Evolutionary conservation across 2,888 invertebrate genomes (phyloP).

Genomic region (Agelastica alni): DNA sequence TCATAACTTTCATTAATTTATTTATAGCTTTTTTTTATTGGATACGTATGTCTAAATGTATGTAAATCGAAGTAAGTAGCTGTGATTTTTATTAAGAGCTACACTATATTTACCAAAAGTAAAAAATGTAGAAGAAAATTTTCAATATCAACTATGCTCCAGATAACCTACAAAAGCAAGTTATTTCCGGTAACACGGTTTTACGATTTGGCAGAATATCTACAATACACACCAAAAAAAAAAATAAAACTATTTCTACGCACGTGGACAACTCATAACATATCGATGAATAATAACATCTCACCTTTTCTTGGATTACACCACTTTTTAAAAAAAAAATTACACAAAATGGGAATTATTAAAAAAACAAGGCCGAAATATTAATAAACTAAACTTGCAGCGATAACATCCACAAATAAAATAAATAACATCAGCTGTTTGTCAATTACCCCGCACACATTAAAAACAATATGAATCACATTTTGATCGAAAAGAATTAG

Average conservation of each 20-base stretch:
- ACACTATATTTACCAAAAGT: too few relatives aligned
- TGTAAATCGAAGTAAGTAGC: too few relatives aligned
- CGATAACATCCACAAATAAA: conserved; percentile 9
- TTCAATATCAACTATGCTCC: not conserved
- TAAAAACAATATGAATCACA: conserved; percentile 29
- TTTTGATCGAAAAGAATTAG: conserved; percentile 21
- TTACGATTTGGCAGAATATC: conserved; percentile 18
- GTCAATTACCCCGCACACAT: conserved; percentile 11
- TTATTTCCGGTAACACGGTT: conserved; percentile 20
- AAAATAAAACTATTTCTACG: not conserved
- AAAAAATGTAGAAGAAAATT: too few relatives aligned
- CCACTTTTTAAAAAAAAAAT: not conserved
- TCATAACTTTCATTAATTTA: not conserved
- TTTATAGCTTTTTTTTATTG: too few relatives aligned
- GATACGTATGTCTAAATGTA: too few relatives aligned
- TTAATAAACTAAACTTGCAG: not conserved
- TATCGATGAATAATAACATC: not conserved
- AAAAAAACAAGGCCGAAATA: too few relatives aligned
- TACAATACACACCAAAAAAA: conserved; percentile 3
- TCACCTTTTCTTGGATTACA: not conserved
- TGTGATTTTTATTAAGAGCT: too few relatives aligned
- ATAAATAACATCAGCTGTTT: conserved; percentile 6
- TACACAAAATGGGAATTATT: not conserved
- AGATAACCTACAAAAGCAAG: conserved; percentile 15
- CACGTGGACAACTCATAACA: conserved; percentile 4